Percentiles rank a stretch among this genome's conserved stretches.
phyloP scores from a whole-genome alignment of 1,140 invertebrate species.

The Drosophila leontia region DNA sequence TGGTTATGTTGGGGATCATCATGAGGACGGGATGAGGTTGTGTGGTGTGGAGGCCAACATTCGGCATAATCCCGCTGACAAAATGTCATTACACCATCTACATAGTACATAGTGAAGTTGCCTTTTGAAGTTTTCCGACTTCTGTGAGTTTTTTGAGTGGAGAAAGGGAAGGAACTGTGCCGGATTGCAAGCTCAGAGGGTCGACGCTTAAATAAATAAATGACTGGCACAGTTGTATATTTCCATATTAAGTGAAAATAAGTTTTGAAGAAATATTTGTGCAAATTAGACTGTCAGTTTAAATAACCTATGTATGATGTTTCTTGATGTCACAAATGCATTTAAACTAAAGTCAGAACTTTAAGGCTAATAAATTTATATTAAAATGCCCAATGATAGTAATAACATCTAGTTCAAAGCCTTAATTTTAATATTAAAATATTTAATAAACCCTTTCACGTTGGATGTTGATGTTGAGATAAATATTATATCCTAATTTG shows the following conservation, averaged over 20 bases:
- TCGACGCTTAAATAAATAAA: constrained; percentile 40
- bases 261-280: constrained; percentile 30
- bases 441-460: background rate
- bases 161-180: background rate
- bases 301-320: background rate
- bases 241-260: constrained; percentile 22
- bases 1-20: constrained; percentile 31
- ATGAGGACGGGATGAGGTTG: constrained; percentile 14
- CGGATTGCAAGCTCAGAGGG: constrained; percentile 4
- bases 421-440: background rate
- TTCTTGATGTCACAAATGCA: background rate
- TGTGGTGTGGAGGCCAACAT: constrained; percentile 42
- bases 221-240: constrained; percentile 24
- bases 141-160: constrained; percentile 33
- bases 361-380: background rate
- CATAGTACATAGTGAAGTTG: constrained; percentile 56
- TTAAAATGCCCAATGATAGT: background rate
- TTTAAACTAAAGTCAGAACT: background rate
- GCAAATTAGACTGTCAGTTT: constrained; percentile 20
- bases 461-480: background rate
- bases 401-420: too few relatives aligned
- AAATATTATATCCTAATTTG: background rate
- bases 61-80: constrained; percentile 72
- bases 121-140: constrained; percentile 65
- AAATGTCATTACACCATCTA: constrained; percentile 79